Base-by-base conservation (phyloP, 2,888 invertebrate species). In the Pterostichus niger region DNA sequence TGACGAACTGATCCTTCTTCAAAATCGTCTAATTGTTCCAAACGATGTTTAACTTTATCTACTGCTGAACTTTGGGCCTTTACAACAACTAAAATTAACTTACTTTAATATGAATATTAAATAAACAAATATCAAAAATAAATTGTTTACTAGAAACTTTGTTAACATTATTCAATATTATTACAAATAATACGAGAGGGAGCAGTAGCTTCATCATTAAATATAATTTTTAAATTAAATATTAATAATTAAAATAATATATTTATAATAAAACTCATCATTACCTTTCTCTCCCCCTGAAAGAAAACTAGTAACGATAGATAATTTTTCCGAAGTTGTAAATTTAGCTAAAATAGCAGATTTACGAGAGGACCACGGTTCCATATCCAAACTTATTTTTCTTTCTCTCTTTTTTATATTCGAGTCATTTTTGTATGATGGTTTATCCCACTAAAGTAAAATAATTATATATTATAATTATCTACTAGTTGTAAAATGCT, bases 21-120 rank as follows among this genome's bases (percentile, higher is more conserved):
- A 90, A 98, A 96, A 87, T 97, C 96, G 91, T 99, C 99, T 83
- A 99, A 90, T 88, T 99, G 98, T 89, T 99, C 98, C 76, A 99
- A 90, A 71, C 98, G 93, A 87, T 95, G 96, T 89, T 96, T 96
- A 0, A 98, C 96, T 91, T 97, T 97, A 88, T 98, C 97, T 86
- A 95, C 94, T 13, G 96, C 92, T 85, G 94, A 94, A 68, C 94
- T 94, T 89, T 96, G 96, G 78, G 96, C 94, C 90, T 96, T 96
- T 84, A 96, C 95, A 88, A 94, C 92, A 86, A 95, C 94, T 95
- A 90, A 88, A 92, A 92, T 17, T 33, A 61, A 31, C 24, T 24
- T 24, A 2, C 1, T 24, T 24, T 24, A 24, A 2, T 24, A 24
- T 3, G 24, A 24, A 24, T 24, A 24, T 3, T 24, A 24, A 24